These are phyloP conservation scores for Lobophora halterata DNA, from an alignment of 2,888 invertebrate species.

Conservation along the genomic window DNA sequence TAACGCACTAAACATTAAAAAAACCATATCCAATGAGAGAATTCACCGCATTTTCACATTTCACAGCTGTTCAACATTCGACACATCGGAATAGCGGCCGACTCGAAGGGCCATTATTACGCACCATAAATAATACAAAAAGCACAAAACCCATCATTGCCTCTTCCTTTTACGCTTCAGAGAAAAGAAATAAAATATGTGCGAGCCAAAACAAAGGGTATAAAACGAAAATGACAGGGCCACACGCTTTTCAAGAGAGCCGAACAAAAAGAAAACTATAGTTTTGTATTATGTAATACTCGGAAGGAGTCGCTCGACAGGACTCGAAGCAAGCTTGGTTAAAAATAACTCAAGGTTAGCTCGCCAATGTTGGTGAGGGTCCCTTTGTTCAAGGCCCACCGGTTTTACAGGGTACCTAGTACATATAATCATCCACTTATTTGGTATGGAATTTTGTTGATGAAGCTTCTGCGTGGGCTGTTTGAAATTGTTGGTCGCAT, in stretches of 20 bases:
- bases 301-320: conserved; percentile 72
- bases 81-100: conserved; percentile 47
- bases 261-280: conserved; percentile 68
- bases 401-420: conserved; percentile 71
- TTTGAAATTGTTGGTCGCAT: conserved; percentile 29
- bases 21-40: conserved; percentile 35
- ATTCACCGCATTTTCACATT: conserved; percentile 44
- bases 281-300: conserved; percentile 78
- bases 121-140: conserved; percentile 76
- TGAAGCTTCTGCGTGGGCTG: conserved; percentile 40
- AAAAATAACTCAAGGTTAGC: conserved; percentile 79
- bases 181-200: conserved; percentile 76
- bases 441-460: conserved; percentile 42
- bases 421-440: conserved; percentile 46
- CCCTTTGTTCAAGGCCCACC: conserved; percentile 78
- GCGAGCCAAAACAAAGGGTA: conserved; percentile 74
- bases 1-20: conserved; percentile 18
- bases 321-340: conserved; percentile 70
- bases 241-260: conserved; percentile 68
- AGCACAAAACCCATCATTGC: conserved; percentile 78
- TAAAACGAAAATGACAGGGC: conserved; percentile 76
- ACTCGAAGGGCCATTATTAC: conserved; percentile 66
- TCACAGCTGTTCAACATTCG: conserved; percentile 55
- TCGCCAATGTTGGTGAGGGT: conserved; percentile 62
- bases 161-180: conserved; percentile 78